Base-by-base conservation (phyloP, 2,888 invertebrate species). In the Drosophila seclusa region DNA sequence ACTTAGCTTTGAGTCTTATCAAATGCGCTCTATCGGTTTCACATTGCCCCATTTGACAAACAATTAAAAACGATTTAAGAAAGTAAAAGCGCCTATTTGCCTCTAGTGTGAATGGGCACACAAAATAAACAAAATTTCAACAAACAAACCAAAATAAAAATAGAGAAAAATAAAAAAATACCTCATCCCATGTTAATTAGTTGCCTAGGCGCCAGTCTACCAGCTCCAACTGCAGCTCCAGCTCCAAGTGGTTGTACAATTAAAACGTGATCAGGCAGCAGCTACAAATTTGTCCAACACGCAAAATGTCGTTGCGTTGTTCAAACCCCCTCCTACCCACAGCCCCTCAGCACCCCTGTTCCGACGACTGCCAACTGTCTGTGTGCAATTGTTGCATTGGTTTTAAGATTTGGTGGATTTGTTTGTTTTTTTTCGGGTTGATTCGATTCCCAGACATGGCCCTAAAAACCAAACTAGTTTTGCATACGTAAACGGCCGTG, bases 181-280 rank as follows among this genome's bases (percentile, higher is more conserved):
- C 65, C 76, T 63, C 59, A 68, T 70, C 78, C 82, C 79, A 89
- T 89, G 89, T 86, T 87, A 87, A 87, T 87, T 90, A 87, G 87
- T 72, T 89, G 73, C 63, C 69, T 81, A 90, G 87, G 87, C 87
- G 87, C 87, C 87, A 87, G 87, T 87, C 88, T 89, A 84, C 81
- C 50, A 74, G 68, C 48, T 58, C 45, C 48, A 62, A 32, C 53
- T 68, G 8, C 60, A 58, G 62, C 71, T 72, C 71, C 80, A 80
- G 69, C 76, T 76, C 64, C 67, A 68, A 68, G 58, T 75, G 68
- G 67, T 80, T 80, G 80, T 91, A 91, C 92, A 91, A 91, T 91
- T 91, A 91, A 92, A 91, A 91, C 91, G 92, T 91, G 91, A 91
- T 90, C 89, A 92, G 83, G 76, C 90, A 88, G 88, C 81, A 89